Base-by-base conservation (phyloP, 2,888 invertebrate genomes). In the Drosophila mimica region DNA sequence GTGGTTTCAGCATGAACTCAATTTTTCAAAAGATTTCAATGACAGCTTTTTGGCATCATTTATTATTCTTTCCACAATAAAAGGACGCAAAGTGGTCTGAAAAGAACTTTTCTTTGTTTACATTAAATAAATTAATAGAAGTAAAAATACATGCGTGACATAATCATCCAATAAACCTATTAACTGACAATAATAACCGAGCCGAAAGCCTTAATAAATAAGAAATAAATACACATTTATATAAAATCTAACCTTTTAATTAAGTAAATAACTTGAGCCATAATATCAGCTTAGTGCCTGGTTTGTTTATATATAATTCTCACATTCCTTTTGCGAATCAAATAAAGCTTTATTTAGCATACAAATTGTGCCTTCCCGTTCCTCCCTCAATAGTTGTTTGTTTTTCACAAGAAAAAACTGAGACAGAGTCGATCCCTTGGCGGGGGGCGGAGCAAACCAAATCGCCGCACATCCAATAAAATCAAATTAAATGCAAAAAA, bases 401-500 rank as follows among this genome's bases (percentile, higher is more conserved):
- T 53, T 59, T 74, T 17, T 25, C 46, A 25, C 33, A 30, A 15
- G 6, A 36, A 30, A 0, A 3, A 3, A 33, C 46, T 9, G 53
- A 63, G 28, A 49, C n/a, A 49, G 51, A 20, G 43, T 28, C 20
- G 31, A 36, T 40, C 60, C 52, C 36, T 43, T 48, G 48, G 46
- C 38, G 53, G 61, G n/a, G 38, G 33, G 13, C n/a, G n/a, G 11
- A 46, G 20, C 25, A 15, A 8, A 25, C 38, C 60, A 54, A 75
- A 75, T 52, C 48, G 69, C 34, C 70, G 63, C 60, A 60, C 60
- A 60, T 64, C 83, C 74, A 86, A 83, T 82, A 86, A 83, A 83
- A 83, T 86, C 83, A 86, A 83, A 83, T 83, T 77, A 83, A 83
- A 83, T 86, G 87, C 77, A 79, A 83, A 83, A 83, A 81, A 76